These are phyloP conservation scores for Sarcophaga variegata DNA, from an alignment of 2,888 invertebrate genomes.

Conservation along the genomic window DNA sequence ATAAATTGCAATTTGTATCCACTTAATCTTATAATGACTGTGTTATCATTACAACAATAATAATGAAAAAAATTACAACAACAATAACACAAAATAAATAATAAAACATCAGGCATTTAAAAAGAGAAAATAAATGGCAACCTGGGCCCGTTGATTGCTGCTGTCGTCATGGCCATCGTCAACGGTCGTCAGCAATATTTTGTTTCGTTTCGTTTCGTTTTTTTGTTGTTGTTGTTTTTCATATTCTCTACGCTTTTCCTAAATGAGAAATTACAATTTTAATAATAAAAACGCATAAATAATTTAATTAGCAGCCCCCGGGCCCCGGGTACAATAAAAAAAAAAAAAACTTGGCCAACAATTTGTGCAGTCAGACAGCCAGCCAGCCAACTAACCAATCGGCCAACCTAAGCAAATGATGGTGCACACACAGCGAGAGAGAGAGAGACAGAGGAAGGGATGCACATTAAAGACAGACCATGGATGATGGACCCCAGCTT, in stretches of 20 bases:
- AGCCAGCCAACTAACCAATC: neutral
- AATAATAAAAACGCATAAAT: conserved; percentile 59
- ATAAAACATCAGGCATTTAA: neutral
- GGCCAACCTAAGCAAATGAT: neutral
- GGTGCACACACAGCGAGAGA: neutral
- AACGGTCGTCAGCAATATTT: neutral
- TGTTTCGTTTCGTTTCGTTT: too few species aligned
- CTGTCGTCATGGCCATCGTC: neutral
- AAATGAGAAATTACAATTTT: conserved; percentile 60
- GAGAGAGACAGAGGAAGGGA: neutral
- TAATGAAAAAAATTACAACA: too few species aligned
- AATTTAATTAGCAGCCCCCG: conserved; percentile 66
- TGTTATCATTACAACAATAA: neutral
- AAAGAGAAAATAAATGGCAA: neutral
- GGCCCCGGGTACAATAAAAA: conserved; percentile 7
- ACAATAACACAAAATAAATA: neutral
- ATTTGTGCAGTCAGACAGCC: neutral
- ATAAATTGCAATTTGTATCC: neutral
- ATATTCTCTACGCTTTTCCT: neutral
- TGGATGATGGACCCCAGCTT: too few species aligned
- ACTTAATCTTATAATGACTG: neutral
- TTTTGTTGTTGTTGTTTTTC: too few species aligned
- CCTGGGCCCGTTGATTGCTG: neutral
- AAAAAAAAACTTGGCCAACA: conserved; percentile 36
- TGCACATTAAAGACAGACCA: neutral